These are phyloP conservation scores for Meiosimyza platycephala DNA, from an alignment of 2,888 invertebrate species.

Conservation along the genomic window DNA sequence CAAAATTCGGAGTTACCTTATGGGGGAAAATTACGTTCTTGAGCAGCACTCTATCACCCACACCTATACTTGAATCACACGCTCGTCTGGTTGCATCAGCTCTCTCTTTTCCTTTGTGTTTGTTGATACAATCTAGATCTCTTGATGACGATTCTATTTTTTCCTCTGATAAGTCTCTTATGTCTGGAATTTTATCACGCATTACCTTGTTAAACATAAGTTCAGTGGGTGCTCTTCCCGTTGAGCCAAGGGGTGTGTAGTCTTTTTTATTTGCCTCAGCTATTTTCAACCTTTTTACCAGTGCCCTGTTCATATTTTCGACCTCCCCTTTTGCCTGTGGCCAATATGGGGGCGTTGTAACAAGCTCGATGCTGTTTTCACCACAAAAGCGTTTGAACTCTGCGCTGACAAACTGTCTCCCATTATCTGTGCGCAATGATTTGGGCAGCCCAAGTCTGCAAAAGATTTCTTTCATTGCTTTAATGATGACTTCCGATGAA, in stretches of 20 bases:
- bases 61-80: constrained; percentile 27
- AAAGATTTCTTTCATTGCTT: constrained; percentile 39
- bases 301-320: constrained; percentile 30
- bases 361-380: constrained; percentile 25
- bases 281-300: constrained; percentile 37
- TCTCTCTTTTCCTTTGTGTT: constrained; percentile 42
- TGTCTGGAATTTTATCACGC: constrained; percentile 38
- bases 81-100: constrained; percentile 37
- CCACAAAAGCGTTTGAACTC: constrained; percentile 34
- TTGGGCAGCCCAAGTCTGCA: constrained; percentile 37
- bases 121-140: constrained; percentile 41
- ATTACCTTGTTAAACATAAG: constrained; percentile 35
- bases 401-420: constrained; percentile 29
- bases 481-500: constrained; percentile 37
- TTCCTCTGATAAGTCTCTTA: constrained; percentile 36
- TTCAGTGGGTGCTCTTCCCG: constrained; percentile 34
- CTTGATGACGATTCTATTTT: constrained; percentile 38
- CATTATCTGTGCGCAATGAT: constrained; percentile 38
- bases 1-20: constrained; percentile 38
- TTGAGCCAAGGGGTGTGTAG: constrained; percentile 41
- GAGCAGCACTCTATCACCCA: constrained; percentile 39
- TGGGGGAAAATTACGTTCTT: constrained; percentile 34
- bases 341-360: constrained; percentile 37
- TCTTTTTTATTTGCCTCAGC: constrained; percentile 31
- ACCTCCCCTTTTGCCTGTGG: constrained; percentile 42